Conservation (phyloP, 2,113 vertebrate genomes). For the Neolamprologus sp. region DNA sequence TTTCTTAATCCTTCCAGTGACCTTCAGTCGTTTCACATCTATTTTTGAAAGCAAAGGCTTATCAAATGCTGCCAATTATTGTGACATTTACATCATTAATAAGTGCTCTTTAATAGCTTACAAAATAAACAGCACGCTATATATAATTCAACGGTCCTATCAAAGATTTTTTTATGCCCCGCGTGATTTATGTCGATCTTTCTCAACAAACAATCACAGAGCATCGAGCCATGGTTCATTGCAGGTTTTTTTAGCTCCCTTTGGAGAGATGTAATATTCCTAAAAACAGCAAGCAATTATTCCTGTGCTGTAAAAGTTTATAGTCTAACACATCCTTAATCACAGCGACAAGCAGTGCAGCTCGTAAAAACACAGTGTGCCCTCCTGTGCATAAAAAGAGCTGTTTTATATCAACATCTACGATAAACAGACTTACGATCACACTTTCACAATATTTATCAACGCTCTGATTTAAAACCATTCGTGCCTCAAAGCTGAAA, state of each 20-base stretch:
- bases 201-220: background rate
- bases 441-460: background rate
- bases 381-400: constrained; percentile 20
- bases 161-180: background rate
- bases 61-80: background rate
- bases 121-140: background rate
- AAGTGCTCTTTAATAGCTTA: background rate
- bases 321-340: constrained; percentile 42
- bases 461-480: background rate
- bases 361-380: constrained; percentile 36
- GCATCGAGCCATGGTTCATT: background rate
- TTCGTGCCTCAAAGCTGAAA: background rate
- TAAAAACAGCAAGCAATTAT: constrained; percentile 51
- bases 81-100: background rate
- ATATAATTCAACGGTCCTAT: background rate
- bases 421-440: constrained; percentile 4
- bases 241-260: background rate
- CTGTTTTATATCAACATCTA: constrained; percentile 24
- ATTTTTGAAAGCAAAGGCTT: background rate
- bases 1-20: background rate
- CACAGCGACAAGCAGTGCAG: constrained; percentile 38
- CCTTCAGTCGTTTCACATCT: background rate
- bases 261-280: constrained; percentile 30
- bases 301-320: constrained; percentile 59
- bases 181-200: background rate